These are phyloP conservation scores for Pipistrellus kuhlii DNA, from an alignment of 2,797 vertebrate species.

Conservation along the genomic window DNA sequence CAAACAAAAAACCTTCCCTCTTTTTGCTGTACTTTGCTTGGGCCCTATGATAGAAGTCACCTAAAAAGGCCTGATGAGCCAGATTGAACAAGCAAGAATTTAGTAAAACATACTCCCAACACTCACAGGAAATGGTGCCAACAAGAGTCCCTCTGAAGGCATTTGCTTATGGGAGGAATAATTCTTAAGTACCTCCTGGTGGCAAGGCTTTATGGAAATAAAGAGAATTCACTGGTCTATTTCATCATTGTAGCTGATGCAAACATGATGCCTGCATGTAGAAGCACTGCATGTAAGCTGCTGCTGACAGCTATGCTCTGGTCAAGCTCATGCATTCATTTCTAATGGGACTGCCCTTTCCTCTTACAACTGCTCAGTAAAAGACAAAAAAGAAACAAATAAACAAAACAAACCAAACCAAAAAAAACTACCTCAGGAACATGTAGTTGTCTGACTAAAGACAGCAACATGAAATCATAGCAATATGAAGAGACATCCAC, in stretches of 20 bases:
- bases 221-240: not conserved
- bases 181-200: not conserved
- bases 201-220: not conserved
- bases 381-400: not conserved
- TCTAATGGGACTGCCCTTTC: not conserved
- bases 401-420: not conserved
- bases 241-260: not conserved
- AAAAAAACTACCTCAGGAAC: not conserved
- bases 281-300: not conserved
- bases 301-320: not conserved
- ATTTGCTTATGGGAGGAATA: not conserved
- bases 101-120: not conserved
- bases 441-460: not conserved
- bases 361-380: not conserved
- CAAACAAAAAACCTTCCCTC: not conserved
- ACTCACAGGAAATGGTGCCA: not conserved
- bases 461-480: conserved; percentile 8
- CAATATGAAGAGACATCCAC: not conserved
- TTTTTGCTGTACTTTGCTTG: not conserved
- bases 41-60: not conserved
- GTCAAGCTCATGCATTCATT: not conserved
- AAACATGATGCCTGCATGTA: not conserved
- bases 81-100: not conserved
- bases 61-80: not conserved
- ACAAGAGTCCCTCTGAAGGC: not conserved